These are phyloP conservation scores for Campylomormyrus tamandua DNA, from an alignment of 2,113 vertebrate genomes.

Conservation along the genomic window DNA sequence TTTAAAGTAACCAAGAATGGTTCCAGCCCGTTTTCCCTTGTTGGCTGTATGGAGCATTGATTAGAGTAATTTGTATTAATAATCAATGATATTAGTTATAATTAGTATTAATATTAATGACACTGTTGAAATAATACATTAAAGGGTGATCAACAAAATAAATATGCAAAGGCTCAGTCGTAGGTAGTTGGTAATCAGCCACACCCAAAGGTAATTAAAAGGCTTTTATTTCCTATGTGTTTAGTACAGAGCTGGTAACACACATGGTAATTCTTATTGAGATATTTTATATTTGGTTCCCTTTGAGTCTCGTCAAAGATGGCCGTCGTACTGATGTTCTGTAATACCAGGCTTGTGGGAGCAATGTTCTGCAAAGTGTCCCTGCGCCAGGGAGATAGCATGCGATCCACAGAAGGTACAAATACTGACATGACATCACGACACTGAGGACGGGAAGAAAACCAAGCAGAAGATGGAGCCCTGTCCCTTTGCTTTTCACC, in stretches of 20 bases:
- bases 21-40: not conserved
- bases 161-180: not conserved
- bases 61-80: not conserved
- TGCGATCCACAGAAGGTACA: conserved; percentile 72
- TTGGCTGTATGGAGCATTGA: not conserved
- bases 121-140: not conserved
- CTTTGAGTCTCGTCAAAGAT: conserved; percentile 54
- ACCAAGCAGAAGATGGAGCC: conserved; percentile 48
- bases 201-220: conserved; percentile 59
- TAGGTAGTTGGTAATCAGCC: not conserved
- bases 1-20: not conserved
- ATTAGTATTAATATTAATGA: not conserved
- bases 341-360: conserved; percentile 60
- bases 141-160: not conserved
- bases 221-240: conserved; percentile 72
- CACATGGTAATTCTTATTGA: conserved; percentile 68
- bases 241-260: conserved; percentile 71
- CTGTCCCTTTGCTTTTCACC: conserved; percentile 6
- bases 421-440: conserved; percentile 68
- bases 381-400: conserved; percentile 66
- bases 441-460: conserved; percentile 62
- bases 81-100: not conserved
- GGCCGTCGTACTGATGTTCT: conserved; percentile 48
- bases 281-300: conserved; percentile 63
- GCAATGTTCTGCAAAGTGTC: conserved; percentile 57